Evolutionary conservation across 2,888 invertebrate genomes (phyloP).

Genomic region (Thera obeliscata): DNA sequence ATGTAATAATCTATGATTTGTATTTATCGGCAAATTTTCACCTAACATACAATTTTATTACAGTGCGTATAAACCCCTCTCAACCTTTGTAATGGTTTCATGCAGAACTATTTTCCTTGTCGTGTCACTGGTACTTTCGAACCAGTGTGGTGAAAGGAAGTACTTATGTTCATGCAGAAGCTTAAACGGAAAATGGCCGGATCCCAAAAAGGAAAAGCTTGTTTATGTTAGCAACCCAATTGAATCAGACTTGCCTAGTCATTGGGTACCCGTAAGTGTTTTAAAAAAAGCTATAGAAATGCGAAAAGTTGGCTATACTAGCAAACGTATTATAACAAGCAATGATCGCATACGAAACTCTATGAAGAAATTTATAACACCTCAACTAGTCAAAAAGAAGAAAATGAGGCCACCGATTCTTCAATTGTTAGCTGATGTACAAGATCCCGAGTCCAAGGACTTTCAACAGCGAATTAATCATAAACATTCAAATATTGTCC

Average conservation of each 20-base stretch:
- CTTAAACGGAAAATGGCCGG: conserved; percentile 44
- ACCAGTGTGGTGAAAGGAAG: no score
- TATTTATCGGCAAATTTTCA: neutral
- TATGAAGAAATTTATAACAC: neutral
- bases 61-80: conserved; percentile 52
- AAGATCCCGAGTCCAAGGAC: neutral
- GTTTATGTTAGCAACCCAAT: conserved; percentile 59
- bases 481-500: neutral
- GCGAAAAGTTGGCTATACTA: conserved; percentile 37
- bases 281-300: conserved; percentile 56
- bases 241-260: conserved; percentile 58
- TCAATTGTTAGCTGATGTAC: neutral
- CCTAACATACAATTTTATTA: conserved; percentile 21
- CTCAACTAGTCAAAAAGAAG: neutral
- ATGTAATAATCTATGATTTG: neutral
- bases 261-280: conserved; percentile 58
- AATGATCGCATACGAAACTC: neutral
- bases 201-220: conserved; percentile 45
- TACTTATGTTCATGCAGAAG: conserved; percentile 34
- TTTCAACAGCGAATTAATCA: neutral
- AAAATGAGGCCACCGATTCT: neutral
- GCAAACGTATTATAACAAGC: conserved; percentile 5
- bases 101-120: conserved; percentile 17
- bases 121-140: no score
- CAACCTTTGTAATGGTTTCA: conserved; percentile 43